Evolutionary conservation across 2,113 vertebrate species (phyloP).

Genomic region (Macaca nemestrina): DNA sequence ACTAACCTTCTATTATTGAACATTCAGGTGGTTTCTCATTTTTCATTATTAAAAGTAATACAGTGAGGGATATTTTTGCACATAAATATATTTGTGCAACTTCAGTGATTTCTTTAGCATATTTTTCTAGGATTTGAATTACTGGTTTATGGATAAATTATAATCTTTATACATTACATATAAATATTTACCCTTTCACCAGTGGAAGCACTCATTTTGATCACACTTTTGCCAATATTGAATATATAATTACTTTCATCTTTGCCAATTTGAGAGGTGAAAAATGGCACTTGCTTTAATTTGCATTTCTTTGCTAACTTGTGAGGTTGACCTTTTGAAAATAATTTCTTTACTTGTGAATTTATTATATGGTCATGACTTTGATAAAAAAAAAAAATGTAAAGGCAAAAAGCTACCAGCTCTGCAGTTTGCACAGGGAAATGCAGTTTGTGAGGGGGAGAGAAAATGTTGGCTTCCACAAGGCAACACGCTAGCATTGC

Average conservation of each 20-base stretch:
- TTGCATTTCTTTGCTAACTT: slow-evolving; percentile 58
- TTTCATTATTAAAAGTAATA: slow-evolving; percentile 38
- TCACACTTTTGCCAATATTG: neutral
- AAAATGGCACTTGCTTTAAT: slow-evolving; percentile 43
- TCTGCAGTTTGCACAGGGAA: neutral
- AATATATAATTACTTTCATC: slow-evolving; percentile 17
- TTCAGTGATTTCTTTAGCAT: slow-evolving; percentile 10
- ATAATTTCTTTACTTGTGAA: slow-evolving; percentile 41
- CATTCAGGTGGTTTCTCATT: neutral
- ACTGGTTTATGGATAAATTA: neutral
- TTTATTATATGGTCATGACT: slow-evolving; percentile 44
- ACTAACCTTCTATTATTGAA: neutral
- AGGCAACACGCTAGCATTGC: accelerated
- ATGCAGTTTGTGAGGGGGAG: accelerated
- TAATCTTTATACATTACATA: neutral
- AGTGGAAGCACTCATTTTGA: neutral
- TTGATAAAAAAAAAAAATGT: slow-evolving; percentile 24
- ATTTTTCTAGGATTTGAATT: slow-evolving; percentile 1
- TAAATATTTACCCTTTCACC: neutral
- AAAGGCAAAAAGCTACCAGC: neutral
- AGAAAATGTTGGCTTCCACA: neutral
- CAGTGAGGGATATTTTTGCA: neutral
- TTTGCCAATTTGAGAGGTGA: neutral
- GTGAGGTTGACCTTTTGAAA: slow-evolving; percentile 70
- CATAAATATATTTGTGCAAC: neutral